A percentile compares a stretch with the other conserved stretches of the same genome.
These are phyloP conservation scores for Drosophila varians DNA, from an alignment of 1,140 invertebrate genomes.

Conservation along the genomic window DNA sequence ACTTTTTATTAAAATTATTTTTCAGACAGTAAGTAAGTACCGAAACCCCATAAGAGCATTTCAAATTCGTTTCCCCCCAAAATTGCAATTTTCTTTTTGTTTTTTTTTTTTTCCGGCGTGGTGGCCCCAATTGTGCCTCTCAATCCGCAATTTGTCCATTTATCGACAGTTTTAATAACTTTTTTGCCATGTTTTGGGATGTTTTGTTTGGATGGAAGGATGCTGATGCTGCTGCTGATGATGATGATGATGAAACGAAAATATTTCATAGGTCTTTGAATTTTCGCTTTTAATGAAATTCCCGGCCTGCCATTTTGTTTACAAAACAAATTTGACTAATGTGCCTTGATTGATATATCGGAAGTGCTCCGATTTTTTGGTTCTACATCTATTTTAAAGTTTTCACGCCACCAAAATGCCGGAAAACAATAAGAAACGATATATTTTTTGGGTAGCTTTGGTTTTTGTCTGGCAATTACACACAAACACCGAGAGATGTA, in stretches of 20 bases:
- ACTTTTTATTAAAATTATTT: no score
- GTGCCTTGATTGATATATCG: slow-evolving; percentile 57
- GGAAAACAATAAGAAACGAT: slow-evolving; percentile 11
- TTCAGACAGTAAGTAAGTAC: no score
- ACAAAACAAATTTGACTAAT: slow-evolving; percentile 77
- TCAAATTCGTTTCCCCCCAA: not conserved
- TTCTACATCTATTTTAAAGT: not conserved
- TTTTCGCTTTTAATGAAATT: slow-evolving; percentile 58
- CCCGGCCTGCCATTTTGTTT: slow-evolving; percentile 51
- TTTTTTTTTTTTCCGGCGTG: not conserved
- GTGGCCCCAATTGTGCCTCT: slow-evolving; percentile 21
- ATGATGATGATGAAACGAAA: slow-evolving; percentile 21
- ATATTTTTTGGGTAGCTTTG: slow-evolving; percentile 9
- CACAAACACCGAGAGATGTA: slow-evolving; percentile 1
- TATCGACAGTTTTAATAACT: slow-evolving; percentile 77
- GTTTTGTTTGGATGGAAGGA: slow-evolving; percentile 49
- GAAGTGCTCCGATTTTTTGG: not conserved
- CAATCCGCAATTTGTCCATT: slow-evolving; percentile 32
- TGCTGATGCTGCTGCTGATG: not conserved
- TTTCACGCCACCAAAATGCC: not conserved
- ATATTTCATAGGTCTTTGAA: slow-evolving; percentile 27
- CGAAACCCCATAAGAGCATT: not conserved
- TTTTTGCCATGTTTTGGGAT: slow-evolving; percentile 49
- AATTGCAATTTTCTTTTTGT: not conserved
- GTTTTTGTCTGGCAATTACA: slow-evolving; percentile 55